These are phyloP conservation scores for Physella acuta DNA, from an alignment of 1,140 invertebrate genomes.

Conservation along the genomic window DNA sequence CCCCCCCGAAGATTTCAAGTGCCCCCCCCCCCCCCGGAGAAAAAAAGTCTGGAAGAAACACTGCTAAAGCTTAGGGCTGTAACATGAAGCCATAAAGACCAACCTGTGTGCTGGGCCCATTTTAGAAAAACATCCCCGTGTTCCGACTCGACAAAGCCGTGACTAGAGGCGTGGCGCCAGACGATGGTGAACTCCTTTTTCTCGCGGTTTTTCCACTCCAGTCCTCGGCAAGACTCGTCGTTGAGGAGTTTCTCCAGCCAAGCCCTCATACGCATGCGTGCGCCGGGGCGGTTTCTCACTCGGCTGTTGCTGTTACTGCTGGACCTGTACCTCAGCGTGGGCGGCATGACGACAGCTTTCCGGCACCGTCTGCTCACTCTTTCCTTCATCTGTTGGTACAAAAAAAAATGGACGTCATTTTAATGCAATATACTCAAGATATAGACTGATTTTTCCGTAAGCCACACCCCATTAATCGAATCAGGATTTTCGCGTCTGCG, in stretches of 20 bases:
- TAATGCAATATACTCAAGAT: too few species aligned
- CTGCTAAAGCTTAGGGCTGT: too few species aligned
- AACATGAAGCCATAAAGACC: too few species aligned
- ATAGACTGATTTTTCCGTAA: too few species aligned
- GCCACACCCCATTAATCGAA: too few species aligned
- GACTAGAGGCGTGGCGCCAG: constrained; percentile 14
- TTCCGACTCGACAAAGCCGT: neutral
- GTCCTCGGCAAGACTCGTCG: neutral
- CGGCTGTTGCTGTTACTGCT: neutral
- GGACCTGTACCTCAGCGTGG: constrained; percentile 3
- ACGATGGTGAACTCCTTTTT: neutral
- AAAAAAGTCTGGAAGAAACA: too few species aligned
- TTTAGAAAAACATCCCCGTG: constrained; percentile 1
- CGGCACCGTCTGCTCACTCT: neutral
- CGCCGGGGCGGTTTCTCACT: neutral
- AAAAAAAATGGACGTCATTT: too few species aligned
- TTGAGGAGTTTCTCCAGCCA: constrained; percentile 10
- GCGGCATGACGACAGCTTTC: constrained; percentile 7
- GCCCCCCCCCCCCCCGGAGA: too few species aligned
- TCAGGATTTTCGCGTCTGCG: too few species aligned
- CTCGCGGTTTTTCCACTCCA: neutral
- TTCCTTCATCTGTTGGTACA: constrained; percentile 18
- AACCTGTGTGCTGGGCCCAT: constrained; percentile 8
- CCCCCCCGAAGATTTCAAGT: too few species aligned
- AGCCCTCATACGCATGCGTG: constrained; percentile 8